Base-by-base conservation (phyloP, 2,888 invertebrate species). In the Pandemis heparana region DNA sequence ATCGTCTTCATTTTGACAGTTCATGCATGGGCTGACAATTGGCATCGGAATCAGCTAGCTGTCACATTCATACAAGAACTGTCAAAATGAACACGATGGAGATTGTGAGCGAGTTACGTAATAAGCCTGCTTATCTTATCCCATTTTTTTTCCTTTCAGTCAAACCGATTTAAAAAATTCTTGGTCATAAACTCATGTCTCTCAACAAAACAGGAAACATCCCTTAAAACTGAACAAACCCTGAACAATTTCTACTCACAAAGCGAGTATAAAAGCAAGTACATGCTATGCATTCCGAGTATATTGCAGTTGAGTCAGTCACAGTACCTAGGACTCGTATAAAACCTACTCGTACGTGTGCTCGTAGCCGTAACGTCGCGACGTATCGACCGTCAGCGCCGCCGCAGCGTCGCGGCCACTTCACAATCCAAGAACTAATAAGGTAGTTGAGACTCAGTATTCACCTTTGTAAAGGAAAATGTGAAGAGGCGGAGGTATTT, bases 351-450 rank as follows among this genome's bases (percentile, higher is more conserved):
- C n/a, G 6, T 43, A 23, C 62, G 66, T 65, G 62, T 46, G 77
- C 70, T 71, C 69, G 76, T 68, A 73, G 76, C 69, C 75, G 64
- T 43, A 23, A 66, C 80, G 92, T 87, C 91, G 88, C 88, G 91
- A 83, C 91, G 87, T 90, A 92, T 92, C 92, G 92, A 92, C 87
- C 92, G 87, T 38, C 63, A 72, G n/a, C 77, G 82, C 73, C 82
- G 82, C 78, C 80, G 75, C 66, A 77, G 67, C 74, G 76, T 63
- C 79, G 75, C 77, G 69, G 68, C 61, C 70, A 70, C 69, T 74
- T 74, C 64, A 74, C 12, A 64, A 72, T 64, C 14, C 48, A 64
- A 69, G 63, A 69, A 69, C 60, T 63, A 59, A 46, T 53, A 56
- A 68, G 46, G 46, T 16, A 63, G 59, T 48, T 59, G 62, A 53